A percentile compares a stretch with the other conserved stretches of the same genome.
phyloP scores from a whole-genome alignment of 2,113 vertebrate species.

The Eidolon helvum region DNA sequence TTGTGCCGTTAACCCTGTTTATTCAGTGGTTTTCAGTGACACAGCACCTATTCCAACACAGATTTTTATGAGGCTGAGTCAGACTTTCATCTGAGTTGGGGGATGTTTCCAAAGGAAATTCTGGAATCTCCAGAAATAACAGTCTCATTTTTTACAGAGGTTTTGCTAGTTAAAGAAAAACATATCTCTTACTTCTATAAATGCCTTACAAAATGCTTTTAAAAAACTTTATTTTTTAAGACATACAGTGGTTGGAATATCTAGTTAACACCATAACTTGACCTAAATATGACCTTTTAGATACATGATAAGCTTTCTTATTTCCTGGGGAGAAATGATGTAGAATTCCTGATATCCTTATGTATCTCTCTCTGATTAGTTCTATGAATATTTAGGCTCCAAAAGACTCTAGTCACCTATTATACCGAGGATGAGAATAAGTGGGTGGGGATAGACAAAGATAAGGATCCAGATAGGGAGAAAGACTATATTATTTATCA shows the following conservation, averaged over 20 bases:
- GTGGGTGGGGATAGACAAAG: neutral
- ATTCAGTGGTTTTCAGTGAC: constrained; percentile 1
- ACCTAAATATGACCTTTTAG: neutral
- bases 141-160: constrained; percentile 6
- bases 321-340: neutral
- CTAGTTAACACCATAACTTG: neutral
- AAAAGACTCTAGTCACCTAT: neutral
- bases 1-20: constrained; percentile 41
- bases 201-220: neutral
- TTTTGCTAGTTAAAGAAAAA: constrained; percentile 20
- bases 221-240: neutral
- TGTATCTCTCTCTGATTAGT: neutral
- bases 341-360: neutral
- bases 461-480: neutral
- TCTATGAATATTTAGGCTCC: neutral
- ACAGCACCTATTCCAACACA: neutral
- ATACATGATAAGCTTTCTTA: neutral
- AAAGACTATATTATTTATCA: neutral
- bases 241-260: neutral
- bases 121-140: constrained; percentile 39
- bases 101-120: constrained; percentile 17
- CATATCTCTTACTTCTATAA: neutral
- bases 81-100: neutral
- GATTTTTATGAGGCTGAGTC: neutral
- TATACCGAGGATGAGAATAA: neutral